Evolutionary conservation across 2,113 vertebrate genomes (phyloP).

Genomic region (Forbesichthys papilliferus): DNA sequence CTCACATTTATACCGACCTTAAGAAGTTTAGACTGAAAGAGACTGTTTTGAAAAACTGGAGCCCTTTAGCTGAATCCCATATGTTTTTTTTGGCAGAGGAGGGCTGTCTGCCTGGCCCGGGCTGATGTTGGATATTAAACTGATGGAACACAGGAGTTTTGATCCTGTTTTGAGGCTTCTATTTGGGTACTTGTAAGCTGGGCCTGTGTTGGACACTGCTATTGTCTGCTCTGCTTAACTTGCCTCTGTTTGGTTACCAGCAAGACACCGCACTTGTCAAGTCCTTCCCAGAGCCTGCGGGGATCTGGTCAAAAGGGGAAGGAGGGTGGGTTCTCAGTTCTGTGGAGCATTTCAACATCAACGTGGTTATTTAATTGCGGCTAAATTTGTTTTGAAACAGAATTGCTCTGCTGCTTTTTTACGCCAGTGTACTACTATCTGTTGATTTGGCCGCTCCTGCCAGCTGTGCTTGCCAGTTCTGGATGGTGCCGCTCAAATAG

Average conservation of each 20-base stretch:
- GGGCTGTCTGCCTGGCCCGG: constrained; percentile 84
- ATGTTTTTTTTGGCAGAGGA: constrained; percentile 92
- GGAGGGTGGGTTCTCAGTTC: no score
- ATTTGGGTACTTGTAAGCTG: constrained; percentile 69
- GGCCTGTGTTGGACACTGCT: constrained; percentile 76
- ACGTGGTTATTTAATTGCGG: no score
- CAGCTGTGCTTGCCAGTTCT: no score
- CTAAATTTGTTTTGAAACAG: no score
- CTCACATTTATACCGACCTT: constrained; percentile 82
- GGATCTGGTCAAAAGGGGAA: neutral
- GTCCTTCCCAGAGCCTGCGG: neutral
- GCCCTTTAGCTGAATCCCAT: constrained; percentile 81
- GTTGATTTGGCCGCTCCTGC: no score
- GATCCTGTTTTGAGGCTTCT: constrained; percentile 83
- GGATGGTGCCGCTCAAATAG: no score
- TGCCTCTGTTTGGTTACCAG: neutral
- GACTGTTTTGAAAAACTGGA: constrained; percentile 83
- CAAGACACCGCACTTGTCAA: neutral
- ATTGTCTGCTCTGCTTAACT: constrained; percentile 64
- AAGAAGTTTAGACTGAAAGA: constrained; percentile 90
- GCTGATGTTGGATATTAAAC: constrained; percentile 83
- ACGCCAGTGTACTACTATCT: no score
- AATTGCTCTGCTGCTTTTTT: no score
- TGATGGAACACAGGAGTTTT: constrained; percentile 90
- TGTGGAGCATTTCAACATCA: no score